Conservation (phyloP, 2,888 invertebrate species). For the Sarcophaga carnaria region DNA sequence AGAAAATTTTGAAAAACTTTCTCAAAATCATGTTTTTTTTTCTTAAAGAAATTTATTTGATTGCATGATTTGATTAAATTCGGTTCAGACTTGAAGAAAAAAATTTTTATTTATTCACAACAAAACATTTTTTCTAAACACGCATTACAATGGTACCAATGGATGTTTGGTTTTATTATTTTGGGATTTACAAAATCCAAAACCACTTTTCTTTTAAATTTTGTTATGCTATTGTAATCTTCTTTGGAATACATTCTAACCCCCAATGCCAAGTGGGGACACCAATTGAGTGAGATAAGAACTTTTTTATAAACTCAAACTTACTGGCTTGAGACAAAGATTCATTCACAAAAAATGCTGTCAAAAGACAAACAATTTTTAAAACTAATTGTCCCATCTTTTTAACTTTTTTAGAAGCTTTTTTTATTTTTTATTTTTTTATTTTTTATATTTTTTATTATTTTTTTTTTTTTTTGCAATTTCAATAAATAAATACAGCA, state of each 20-base stretch:
- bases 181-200: background rate
- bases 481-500: background rate
- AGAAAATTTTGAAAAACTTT: too few relatives aligned
- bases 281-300: background rate
- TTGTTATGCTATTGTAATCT: background rate
- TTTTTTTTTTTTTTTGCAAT: background rate
- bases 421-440: background rate
- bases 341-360: conserved; percentile 48
- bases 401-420: too few relatives aligned
- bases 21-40: too few relatives aligned
- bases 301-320: conserved; percentile 33
- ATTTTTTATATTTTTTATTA: background rate
- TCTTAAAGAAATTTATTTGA: too few relatives aligned
- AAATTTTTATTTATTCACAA: too few relatives aligned
- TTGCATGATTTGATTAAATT: too few relatives aligned
- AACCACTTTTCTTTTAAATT: background rate
- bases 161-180: too few relatives aligned
- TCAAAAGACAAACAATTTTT: conserved; percentile 52
- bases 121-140: too few relatives aligned
- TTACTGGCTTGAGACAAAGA: conserved; percentile 62
- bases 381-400: conserved; percentile 28
- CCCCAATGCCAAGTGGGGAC: background rate
- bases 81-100: too few relatives aligned
- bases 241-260: background rate
- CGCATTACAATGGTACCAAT: too few relatives aligned